phyloP scores from a whole-genome alignment of 2,888 invertebrate species.

The Drosophila niveifrons region DNA sequence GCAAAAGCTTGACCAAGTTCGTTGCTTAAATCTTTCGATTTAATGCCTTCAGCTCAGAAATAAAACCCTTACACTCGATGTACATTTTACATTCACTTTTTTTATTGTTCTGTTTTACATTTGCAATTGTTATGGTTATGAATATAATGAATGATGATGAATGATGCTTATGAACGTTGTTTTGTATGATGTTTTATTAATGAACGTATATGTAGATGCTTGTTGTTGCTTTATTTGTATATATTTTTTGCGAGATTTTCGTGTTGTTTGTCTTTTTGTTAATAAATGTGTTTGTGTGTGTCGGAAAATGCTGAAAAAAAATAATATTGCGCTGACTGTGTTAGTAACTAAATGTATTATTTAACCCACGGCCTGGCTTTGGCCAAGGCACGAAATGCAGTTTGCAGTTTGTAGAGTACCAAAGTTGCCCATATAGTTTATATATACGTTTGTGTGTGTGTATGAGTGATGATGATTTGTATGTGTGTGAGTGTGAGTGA shows the following conservation, averaged over 20 bases:
- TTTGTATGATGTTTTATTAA: conserved; percentile 44
- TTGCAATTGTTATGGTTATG: conserved; percentile 81
- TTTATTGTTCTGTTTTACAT: conserved; percentile 76
- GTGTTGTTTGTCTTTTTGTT: conserved; percentile 49
- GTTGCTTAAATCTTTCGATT: conserved; percentile 41
- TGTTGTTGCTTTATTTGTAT: conserved; percentile 31
- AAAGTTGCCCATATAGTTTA: conserved; percentile 71
- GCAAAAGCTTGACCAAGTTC: conserved; percentile 25
- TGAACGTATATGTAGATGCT: conserved; percentile 64
- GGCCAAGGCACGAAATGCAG: conserved; percentile 57
- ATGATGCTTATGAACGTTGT: conserved; percentile 74
- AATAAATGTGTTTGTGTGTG: conserved; percentile 54
- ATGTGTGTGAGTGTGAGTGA: conserved; percentile 29
- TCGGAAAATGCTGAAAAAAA: conserved; percentile 55
- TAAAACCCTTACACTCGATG: conserved; percentile 25
- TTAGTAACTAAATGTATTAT: conserved; percentile 66
- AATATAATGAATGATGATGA: conserved; percentile 81
- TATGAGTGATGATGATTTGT: conserved; percentile 38
- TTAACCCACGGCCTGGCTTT: conserved; percentile 54
- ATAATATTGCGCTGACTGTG: conserved; percentile 43
- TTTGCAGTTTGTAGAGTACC: conserved; percentile 67
- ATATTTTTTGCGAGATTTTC: conserved; percentile 24
- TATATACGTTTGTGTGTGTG: conserved; percentile 36
- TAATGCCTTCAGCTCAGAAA: not conserved
- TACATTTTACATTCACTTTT: conserved; percentile 82